Evolutionary conservation across 2,888 invertebrate species (phyloP).

Genomic region (Apoda limacodes): DNA sequence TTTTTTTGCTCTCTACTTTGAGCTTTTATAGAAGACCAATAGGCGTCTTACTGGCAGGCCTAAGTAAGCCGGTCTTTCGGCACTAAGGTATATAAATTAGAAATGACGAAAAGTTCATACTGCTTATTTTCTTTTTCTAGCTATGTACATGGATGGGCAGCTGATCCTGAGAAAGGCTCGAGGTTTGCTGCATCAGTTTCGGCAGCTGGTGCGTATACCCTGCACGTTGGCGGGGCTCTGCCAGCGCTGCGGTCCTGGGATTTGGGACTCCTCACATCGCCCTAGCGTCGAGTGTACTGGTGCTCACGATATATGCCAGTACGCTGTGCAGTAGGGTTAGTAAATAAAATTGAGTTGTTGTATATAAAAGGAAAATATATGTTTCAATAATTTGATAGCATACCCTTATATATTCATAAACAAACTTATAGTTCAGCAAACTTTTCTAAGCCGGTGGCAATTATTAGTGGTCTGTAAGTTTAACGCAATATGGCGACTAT

Average conservation of each 20-base stretch:
- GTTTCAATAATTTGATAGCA: too few species aligned
- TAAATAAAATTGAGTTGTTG: too few species aligned
- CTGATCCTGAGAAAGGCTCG: slow-evolving; percentile 92
- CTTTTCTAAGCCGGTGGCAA: too few species aligned
- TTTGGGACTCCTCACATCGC: slow-evolving; percentile 94
- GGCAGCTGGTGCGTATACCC: slow-evolving; percentile 87
- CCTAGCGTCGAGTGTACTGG: slow-evolving; percentile 88
- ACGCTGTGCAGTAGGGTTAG: slow-evolving; percentile 51
- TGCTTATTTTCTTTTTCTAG: slow-evolving; percentile 44
- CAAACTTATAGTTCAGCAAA: too few species aligned
- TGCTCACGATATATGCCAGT: slow-evolving; percentile 72
- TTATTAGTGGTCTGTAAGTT: too few species aligned
- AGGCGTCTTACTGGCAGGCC: too few species aligned
- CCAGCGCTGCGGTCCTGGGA: slow-evolving; percentile 90
- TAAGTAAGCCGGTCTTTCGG: too few species aligned
- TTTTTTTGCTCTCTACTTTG: not conserved
- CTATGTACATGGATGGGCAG: slow-evolving; percentile 97
- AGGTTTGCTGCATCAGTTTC: slow-evolving; percentile 90
- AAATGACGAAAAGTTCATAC: not conserved
- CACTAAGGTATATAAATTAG: too few species aligned
- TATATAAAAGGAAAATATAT: too few species aligned
- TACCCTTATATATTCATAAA: too few species aligned
- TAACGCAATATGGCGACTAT: too few species aligned
- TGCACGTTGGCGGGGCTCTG: slow-evolving; percentile 91
- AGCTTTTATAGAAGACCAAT: not conserved